Evolutionary conservation across 2,888 invertebrate species (phyloP).

Genomic region (Apodemia zela): DNA sequence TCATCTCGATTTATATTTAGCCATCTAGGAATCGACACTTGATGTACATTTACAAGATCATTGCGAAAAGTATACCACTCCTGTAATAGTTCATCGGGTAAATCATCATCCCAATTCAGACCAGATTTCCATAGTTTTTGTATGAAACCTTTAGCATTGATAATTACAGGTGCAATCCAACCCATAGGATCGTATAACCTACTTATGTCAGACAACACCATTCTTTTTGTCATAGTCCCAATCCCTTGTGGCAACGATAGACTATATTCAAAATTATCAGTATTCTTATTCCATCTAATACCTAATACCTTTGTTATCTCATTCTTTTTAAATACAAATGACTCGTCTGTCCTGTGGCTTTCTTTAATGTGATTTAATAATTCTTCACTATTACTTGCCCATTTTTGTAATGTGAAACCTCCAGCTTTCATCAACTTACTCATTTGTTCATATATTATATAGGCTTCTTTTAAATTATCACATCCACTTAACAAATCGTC

Average conservation of each 20-base stretch:
- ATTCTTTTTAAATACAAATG: constrained; percentile 11
- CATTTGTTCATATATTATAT: constrained; percentile 31
- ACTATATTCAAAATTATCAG: constrained; percentile 17
- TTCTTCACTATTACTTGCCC: constrained; percentile 26
- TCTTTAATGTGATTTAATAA: constrained; percentile 17
- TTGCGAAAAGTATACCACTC: background rate
- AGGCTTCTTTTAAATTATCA: constrained; percentile 26
- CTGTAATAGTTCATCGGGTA: background rate
- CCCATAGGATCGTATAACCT: constrained; percentile 27
- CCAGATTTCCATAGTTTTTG: constrained; percentile 24
- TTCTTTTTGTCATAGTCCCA: constrained; percentile 22
- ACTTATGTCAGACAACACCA: constrained; percentile 26
- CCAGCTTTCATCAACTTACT: constrained; percentile 33
- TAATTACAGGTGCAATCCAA: background rate
- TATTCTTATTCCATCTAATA: constrained; percentile 18
- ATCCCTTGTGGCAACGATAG: background rate
- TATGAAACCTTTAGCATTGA: background rate
- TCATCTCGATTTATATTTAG: constrained; percentile 1
- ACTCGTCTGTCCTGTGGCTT: background rate
- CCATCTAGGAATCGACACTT: constrained; percentile 14
- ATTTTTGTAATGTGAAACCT: constrained; percentile 38
- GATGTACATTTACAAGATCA: background rate
- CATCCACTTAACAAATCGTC: constrained; percentile 33
- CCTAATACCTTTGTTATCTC: constrained; percentile 23
- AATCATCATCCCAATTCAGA: constrained; percentile 30